Evolutionary conservation across 2,797 vertebrate genomes (phyloP).

Genomic region (Aselliscus stoliczkanus): DNA sequence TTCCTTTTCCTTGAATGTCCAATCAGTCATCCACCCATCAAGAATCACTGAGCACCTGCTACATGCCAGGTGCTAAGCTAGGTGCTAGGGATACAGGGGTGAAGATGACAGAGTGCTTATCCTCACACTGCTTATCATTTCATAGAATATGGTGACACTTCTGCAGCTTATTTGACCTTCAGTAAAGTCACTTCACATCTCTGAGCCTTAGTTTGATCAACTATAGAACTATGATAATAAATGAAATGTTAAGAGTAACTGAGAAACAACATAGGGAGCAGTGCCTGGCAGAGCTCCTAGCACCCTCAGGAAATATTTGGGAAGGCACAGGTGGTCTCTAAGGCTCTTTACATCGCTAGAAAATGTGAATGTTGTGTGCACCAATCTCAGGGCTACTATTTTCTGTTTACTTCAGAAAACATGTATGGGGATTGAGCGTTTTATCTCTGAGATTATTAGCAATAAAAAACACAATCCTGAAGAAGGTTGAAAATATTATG

Average conservation of each 20-base stretch:
- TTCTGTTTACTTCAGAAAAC: not conserved
- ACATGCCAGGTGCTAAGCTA: not conserved
- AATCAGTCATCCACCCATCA: not conserved
- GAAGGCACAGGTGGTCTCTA: rapidly evolving
- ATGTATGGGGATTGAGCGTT: not conserved
- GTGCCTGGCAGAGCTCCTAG: not conserved
- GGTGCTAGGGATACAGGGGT: no score
- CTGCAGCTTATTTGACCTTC: not conserved
- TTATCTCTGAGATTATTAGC: not conserved
- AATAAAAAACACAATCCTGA: not conserved
- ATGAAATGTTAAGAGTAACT: not conserved
- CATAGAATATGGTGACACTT: not conserved
- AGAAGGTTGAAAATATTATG: not conserved
- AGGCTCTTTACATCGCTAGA: no score
- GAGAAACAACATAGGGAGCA: not conserved
- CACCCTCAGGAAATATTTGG: not conserved
- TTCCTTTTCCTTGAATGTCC: not conserved
- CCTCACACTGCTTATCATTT: not conserved
- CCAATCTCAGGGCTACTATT: not conserved
- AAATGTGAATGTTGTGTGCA: not conserved
- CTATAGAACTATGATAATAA: not conserved
- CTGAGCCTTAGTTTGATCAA: not conserved
- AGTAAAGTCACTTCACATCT: not conserved
- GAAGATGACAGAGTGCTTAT: not conserved
- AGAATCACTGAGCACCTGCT: not conserved